Evolutionary conservation across 2,888 invertebrate species (phyloP).

Genomic region (Colostygia pectinataria): DNA sequence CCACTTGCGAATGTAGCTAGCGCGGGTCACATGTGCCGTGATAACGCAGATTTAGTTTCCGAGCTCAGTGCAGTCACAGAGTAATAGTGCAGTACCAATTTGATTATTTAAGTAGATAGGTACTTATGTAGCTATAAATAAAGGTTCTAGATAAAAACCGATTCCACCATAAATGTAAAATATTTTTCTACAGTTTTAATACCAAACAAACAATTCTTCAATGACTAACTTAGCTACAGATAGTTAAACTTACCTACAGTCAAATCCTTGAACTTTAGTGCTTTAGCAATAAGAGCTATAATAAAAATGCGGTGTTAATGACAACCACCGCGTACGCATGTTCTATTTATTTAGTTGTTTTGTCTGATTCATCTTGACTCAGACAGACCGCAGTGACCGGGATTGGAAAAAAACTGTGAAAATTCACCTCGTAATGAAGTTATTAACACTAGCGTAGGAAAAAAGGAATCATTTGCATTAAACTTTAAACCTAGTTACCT

Average conservation of each 20-base stretch:
- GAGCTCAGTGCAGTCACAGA: too few species aligned
- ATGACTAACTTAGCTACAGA: conserved; percentile 19
- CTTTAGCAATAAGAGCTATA: conserved; percentile 13
- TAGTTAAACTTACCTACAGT: not conserved
- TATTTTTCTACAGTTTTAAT: too few species aligned
- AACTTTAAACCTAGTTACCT: too few species aligned
- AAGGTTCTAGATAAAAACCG: too few species aligned
- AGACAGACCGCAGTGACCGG: conserved; percentile 43
- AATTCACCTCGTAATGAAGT: conserved; percentile 7
- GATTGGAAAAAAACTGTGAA: conserved; percentile 16
- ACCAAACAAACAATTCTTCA: too few species aligned
- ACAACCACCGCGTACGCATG: not conserved
- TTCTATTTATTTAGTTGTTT: conserved; percentile 38
- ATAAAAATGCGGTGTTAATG: not conserved
- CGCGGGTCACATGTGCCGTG: too few species aligned
- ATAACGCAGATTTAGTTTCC: too few species aligned
- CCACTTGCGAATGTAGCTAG: too few species aligned
- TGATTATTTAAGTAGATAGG: too few species aligned
- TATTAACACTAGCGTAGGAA: not conserved
- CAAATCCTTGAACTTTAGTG: conserved; percentile 12
- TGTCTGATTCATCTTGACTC: conserved; percentile 62
- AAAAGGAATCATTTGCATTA: not conserved
- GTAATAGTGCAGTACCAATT: too few species aligned
- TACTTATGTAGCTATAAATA: too few species aligned
- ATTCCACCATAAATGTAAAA: too few species aligned